Evolutionary conservation across 2,888 invertebrate species (phyloP), one percentile per base, ranked within the genome.

Genomic region (Caenorhabditis panamensis): DNA sequence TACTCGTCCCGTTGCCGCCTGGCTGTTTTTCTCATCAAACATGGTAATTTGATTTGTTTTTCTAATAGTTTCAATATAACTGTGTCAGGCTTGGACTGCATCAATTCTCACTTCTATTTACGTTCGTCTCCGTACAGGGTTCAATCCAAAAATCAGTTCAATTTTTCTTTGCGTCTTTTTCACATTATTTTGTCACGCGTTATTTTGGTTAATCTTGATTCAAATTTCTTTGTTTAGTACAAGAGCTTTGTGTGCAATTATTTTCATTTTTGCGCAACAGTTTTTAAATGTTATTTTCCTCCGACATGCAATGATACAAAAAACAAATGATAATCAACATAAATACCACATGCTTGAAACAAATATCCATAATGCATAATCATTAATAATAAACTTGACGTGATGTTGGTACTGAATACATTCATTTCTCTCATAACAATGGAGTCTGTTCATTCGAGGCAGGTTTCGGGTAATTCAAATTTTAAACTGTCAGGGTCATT

Each of bases 1-100:
- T 22, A 72, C 83, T 11, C 56, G 66, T 22, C 85, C 85, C 1
- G 63, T 82, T 11, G 47, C 80, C 9, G 79, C 83, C 13, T 85
- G 85, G 85, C 62, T 82, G 18, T 85, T 73, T 44, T 85, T 84
- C 61, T 47, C 76, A 2, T 68, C 73, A 22, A 75, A 72, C 53
- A 58, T 61, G 68, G 84, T 83, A 58, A 58, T 54, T 58, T 16
- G 62, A 41, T 24, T 11, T 44, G 41, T 53, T 0, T 16, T 54
- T 22, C 8, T n/a, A 18, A 11, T 26, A 22, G 13, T 58, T 28
- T 11, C 2, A 16, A 22, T 2, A 9, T 58, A 20, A 31, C 41
- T 67, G n/a, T n/a, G n/a, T 44, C 47, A 79, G 76, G 76, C 76
- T 0, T 77, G 73, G 71, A 63, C 58, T 0, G 31, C 72, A n/a